Conservation (phyloP, 2,113 vertebrate species). For the Datnioides undecimradiatus region DNA sequence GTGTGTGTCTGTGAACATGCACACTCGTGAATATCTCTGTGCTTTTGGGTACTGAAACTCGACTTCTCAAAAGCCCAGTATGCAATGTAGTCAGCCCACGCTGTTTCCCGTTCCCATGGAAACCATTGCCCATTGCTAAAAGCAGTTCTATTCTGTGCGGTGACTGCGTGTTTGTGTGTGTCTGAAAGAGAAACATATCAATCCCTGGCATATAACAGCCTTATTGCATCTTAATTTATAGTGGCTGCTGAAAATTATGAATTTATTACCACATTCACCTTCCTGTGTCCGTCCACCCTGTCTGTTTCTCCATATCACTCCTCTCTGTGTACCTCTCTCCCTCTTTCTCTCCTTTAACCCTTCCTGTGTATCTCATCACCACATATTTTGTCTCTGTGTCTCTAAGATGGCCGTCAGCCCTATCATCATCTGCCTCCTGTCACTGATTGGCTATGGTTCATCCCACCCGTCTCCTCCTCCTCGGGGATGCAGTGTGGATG, state of each 20-base stretch:
- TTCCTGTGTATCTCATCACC: no score
- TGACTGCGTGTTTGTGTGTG: conserved; percentile 17
- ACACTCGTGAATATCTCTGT: conserved; percentile 30
- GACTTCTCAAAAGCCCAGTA: conserved; percentile 75
- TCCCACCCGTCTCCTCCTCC: conserved; percentile 84
- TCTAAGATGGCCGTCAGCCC: conserved; percentile 80
- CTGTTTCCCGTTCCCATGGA: conserved; percentile 80
- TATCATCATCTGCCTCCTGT: conserved; percentile 87
- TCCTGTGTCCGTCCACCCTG: conserved; percentile 3
- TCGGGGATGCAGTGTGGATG: conserved; percentile 90
- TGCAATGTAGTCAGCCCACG: conserved; percentile 78
- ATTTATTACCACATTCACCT: conserved; percentile 13
- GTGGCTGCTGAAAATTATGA: background rate
- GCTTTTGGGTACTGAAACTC: conserved; percentile 60
- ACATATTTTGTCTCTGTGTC: conserved; percentile 38
- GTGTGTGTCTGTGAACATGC: no score
- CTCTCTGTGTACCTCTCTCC: conserved; percentile 4
- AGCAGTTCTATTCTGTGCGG: conserved; percentile 63
- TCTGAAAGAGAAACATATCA: conserved; percentile 32
- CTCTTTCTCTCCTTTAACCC: conserved; percentile 20
- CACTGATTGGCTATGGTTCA: conserved; percentile 85
- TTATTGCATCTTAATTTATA: conserved; percentile 9
- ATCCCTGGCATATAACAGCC: conserved; percentile 14
- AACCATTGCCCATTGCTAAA: conserved; percentile 77
- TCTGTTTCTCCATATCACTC: background rate